Base-by-base conservation (phyloP, 2,113 vertebrate genomes). In the Indicator indicator region DNA sequence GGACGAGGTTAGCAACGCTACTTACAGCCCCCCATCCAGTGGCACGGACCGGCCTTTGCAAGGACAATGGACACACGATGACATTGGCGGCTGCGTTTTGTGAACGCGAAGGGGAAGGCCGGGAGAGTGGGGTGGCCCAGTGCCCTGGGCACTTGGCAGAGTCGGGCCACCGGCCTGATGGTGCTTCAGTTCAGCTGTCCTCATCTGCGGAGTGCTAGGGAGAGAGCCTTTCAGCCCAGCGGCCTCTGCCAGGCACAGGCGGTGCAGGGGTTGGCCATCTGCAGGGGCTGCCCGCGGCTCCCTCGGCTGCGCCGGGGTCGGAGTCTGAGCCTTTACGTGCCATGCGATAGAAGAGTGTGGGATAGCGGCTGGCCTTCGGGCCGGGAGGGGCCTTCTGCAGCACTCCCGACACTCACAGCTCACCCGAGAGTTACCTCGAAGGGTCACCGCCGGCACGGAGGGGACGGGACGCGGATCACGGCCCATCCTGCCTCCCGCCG, bases 81-180 rank as follows among this genome's bases (percentile, higher is more conserved):
- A 16, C 1, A 44, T 62, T 1, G 40, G 8, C 8, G 3, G 27
- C n/a, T 76, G 9, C 5, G 6, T 55, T 32, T 56, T 1, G 3
- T 6, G 5, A 12, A 27, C 20, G 18, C 12, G 4, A 28, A 1
- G 32, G 1, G 27, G 9, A 26, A 32, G 42, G 15, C n/a, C 6
- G 2, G 44, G 58, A 24, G 55, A 38, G 17, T 19, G n/a, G 40
- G 46, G 74, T 55, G 26, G 16, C 13, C 14, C 19, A 1, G 6
- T 16, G 52, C 15, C 15, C 32, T 12, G 46, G 15, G 28, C 21
- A 9, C 21, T 38, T 27, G 40, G 9, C 9, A 56, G 30, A 15
- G 7, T 44, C 10, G 3, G 11, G 12, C n/a, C 5, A 3, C n/a
- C 3, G 6, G 40, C n/a, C 24, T 24, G 10, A 6, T 13, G 42